These are phyloP conservation scores for Chaetops frenatus DNA, from an alignment of 2,113 vertebrate species.

Conservation along the genomic window DNA sequence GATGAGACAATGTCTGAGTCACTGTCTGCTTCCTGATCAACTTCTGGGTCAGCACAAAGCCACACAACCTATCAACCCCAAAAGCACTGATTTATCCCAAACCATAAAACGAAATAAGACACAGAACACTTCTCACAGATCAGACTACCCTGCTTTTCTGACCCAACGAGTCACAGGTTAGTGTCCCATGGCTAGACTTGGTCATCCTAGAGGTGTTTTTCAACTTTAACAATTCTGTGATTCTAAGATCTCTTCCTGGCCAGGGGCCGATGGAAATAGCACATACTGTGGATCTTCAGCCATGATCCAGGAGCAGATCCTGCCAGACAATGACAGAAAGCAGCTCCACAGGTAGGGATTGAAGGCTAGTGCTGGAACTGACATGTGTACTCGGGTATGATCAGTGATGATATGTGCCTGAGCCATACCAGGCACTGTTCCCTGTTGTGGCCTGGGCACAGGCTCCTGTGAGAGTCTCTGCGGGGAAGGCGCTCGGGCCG, in stretches of 20 bases:
- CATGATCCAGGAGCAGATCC: background rate
- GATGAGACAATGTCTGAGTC: constrained; percentile 12
- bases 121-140: background rate
- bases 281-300: background rate
- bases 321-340: background rate
- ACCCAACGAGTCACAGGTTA: background rate
- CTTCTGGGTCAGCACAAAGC: background rate
- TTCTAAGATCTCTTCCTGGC: background rate
- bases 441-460: too few relatives aligned
- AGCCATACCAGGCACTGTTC: too few relatives aligned
- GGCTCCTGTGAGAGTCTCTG: too few relatives aligned
- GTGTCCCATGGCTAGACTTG: background rate
- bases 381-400: background rate
- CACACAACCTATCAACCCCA: background rate
- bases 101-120: background rate
- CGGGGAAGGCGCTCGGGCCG: too few relatives aligned
- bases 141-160: background rate
- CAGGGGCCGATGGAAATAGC: background rate
- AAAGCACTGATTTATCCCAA: background rate
- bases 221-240: background rate
- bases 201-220: background rate
- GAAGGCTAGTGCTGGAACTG: background rate
- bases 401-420: background rate
- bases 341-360: background rate
- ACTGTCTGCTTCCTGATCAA: background rate